Evolutionary conservation across 2,888 invertebrate species (phyloP).

Genomic region (Stenurella melanura): DNA sequence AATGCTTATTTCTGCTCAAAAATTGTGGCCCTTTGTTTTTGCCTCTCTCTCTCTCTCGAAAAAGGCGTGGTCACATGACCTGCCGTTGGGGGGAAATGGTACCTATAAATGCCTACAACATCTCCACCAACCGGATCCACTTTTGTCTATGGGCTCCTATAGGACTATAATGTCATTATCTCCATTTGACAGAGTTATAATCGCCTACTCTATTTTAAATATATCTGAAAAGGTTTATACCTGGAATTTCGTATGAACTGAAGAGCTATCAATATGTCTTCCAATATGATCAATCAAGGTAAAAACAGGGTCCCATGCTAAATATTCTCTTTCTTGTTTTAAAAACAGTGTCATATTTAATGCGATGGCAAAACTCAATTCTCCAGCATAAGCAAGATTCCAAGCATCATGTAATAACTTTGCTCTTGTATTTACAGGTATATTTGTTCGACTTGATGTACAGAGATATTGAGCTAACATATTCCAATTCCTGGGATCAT

Average conservation of each 20-base stretch:
- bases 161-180: too few relatives aligned
- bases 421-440: constrained; percentile 84
- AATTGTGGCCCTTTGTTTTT: too few relatives aligned
- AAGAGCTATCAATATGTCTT: constrained; percentile 81
- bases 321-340: constrained; percentile 82
- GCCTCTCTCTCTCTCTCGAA: too few relatives aligned
- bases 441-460: constrained; percentile 75
- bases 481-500: constrained; percentile 86
- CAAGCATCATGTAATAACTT: constrained; percentile 86
- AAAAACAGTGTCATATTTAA: constrained; percentile 87
- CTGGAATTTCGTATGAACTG: constrained; percentile 83
- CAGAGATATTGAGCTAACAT: constrained; percentile 80
- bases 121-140: too few relatives aligned
- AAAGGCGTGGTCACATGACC: too few relatives aligned
- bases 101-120: too few relatives aligned
- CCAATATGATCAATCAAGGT: constrained; percentile 89
- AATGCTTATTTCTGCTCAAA: too few relatives aligned
- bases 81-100: too few relatives aligned
- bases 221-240: constrained; percentile 69
- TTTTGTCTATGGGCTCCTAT: too few relatives aligned
- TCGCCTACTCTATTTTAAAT: too few relatives aligned
- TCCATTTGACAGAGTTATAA: too few relatives aligned
- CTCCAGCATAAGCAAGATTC: constrained; percentile 84
- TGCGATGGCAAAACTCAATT: constrained; percentile 84
- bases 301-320: constrained; percentile 89